These are phyloP conservation scores for Drosophila nr. fundita DNA, from an alignment of 2,888 invertebrate genomes.

Conservation along the genomic window DNA sequence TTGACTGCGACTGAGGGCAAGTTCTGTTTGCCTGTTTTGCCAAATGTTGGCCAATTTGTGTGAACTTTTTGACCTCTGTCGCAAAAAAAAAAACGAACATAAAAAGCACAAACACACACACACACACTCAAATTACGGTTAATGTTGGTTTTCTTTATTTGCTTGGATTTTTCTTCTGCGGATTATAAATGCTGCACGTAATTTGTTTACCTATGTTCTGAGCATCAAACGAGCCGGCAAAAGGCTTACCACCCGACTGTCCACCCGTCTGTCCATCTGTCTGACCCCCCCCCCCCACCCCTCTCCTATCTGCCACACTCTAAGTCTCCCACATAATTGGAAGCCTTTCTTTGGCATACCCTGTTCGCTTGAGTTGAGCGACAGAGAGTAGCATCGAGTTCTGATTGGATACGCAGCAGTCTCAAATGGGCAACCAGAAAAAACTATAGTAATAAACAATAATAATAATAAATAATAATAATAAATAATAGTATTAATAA, in stretches of 20 bases:
- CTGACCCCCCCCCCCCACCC: neutral
- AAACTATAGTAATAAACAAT: neutral
- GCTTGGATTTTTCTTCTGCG: constrained; percentile 6
- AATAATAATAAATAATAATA: too few relatives aligned
- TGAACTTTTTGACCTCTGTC: constrained; percentile 5
- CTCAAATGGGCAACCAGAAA: neutral
- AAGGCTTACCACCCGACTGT: constrained; percentile 53
- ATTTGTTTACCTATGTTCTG: constrained; percentile 63
- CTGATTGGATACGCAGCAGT: neutral
- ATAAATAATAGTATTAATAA: too few relatives aligned
- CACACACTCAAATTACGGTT: neutral
- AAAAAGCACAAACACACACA: neutral
- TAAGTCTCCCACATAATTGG: constrained; percentile 41
- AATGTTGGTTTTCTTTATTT: constrained; percentile 17
- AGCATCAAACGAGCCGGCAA: constrained; percentile 58
- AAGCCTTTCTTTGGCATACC: constrained; percentile 25
- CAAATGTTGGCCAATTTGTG: constrained; percentile 20
- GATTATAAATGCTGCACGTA: constrained; percentile 71
- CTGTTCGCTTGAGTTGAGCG: neutral
- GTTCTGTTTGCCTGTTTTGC: constrained; percentile 30
- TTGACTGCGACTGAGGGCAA: constrained; percentile 22
- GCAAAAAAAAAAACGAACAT: neutral
- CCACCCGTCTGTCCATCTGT: constrained; percentile 2
- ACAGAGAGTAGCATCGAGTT: neutral
- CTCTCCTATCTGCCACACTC: neutral